Evolutionary conservation across 2,888 invertebrate genomes (phyloP).

Genomic region (Eristalis pertinax): DNA sequence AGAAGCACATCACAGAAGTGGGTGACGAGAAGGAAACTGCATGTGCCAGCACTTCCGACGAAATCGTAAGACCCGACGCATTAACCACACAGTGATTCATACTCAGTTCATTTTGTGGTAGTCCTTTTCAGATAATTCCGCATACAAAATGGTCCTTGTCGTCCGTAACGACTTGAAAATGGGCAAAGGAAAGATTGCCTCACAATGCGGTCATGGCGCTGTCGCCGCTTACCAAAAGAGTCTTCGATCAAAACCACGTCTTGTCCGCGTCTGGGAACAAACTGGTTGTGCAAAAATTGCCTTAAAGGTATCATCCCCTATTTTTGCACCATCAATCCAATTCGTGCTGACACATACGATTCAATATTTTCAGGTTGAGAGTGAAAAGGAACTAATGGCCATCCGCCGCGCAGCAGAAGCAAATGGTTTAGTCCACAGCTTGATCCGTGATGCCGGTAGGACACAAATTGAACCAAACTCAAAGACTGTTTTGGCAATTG

Average conservation of each 20-base stretch:
- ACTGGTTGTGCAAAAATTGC: conserved; percentile 94
- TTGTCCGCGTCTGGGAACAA: conserved; percentile 84
- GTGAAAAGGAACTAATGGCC: conserved; percentile 87
- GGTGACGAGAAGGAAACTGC: conserved; percentile 68
- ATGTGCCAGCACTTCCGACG: conserved; percentile 35
- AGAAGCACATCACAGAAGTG: conserved; percentile 75
- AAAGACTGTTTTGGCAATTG: conserved; percentile 94
- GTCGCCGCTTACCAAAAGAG: conserved; percentile 92
- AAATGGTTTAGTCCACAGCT: conserved; percentile 86
- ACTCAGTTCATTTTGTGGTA: conserved; percentile 48
- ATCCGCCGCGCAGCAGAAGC: conserved; percentile 87
- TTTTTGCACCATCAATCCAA: neutral
- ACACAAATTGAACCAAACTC: conserved; percentile 96
- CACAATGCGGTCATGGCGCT: conserved; percentile 97
- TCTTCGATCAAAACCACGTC: conserved; percentile 84
- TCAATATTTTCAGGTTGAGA: conserved; percentile 83
- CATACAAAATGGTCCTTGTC: conserved; percentile 92
- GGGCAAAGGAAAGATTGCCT: conserved; percentile 97
- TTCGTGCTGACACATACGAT: neutral
- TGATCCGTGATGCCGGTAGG: conserved; percentile 94
- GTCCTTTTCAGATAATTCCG: conserved; percentile 78
- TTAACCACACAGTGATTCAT: neutral
- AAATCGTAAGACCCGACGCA: conserved; percentile 16
- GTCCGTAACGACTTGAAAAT: conserved; percentile 95
- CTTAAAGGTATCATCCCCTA: conserved; percentile 83